These are phyloP conservation scores for Rhea americana DNA, from an alignment of 2,113 vertebrate species.

Conservation along the genomic window DNA sequence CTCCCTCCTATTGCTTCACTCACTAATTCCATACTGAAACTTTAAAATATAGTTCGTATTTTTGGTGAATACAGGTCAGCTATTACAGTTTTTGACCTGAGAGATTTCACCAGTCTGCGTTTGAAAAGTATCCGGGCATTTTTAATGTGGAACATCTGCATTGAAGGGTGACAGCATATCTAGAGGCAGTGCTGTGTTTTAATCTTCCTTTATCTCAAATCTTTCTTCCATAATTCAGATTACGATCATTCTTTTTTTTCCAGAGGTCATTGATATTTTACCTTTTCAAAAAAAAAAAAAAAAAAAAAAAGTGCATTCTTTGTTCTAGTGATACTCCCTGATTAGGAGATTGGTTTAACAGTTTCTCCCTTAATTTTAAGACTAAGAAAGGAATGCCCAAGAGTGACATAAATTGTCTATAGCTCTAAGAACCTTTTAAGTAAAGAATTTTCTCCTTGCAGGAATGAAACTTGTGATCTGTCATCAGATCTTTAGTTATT, in stretches of 20 bases:
- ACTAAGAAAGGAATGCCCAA: neutral
- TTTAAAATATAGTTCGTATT: neutral
- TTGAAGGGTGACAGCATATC: neutral
- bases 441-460: neutral
- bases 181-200: neutral
- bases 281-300: slow-evolving; percentile 19
- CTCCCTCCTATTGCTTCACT: neutral
- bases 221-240: neutral
- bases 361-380: slow-evolving; percentile 10
- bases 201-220: neutral
- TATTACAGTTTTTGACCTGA: neutral
- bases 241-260: neutral
- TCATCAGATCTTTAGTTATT: neutral
- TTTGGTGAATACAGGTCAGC: neutral
- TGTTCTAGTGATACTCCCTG: slow-evolving; percentile 8
- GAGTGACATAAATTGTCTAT: slow-evolving; percentile 7
- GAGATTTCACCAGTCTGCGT: neutral
- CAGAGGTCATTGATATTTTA: neutral
- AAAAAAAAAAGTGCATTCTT: neutral
- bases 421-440: neutral
- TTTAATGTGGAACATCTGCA: neutral
- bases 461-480: slow-evolving; percentile 11
- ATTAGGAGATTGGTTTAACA: slow-evolving; percentile 55
- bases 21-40: neutral
- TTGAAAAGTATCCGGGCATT: neutral